Evolutionary conservation across 2,113 vertebrate genomes (phyloP).

Genomic region (Petrocephalus microphthalmus): DNA sequence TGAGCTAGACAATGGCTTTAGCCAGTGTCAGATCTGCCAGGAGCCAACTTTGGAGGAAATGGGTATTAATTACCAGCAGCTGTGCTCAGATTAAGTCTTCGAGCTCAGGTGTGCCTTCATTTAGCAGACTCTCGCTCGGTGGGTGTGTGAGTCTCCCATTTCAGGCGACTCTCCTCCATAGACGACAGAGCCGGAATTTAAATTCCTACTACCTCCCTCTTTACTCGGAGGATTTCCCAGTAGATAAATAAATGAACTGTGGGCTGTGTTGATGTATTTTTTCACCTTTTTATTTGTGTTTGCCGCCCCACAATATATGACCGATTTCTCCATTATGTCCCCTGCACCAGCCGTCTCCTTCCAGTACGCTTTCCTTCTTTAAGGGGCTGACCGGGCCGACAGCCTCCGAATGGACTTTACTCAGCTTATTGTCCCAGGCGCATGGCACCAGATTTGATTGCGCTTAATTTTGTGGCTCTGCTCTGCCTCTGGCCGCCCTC

Average conservation of each 20-base stretch:
- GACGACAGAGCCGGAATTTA: background rate
- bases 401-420: background rate
- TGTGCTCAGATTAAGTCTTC: background rate
- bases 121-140: background rate
- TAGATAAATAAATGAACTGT: slow-evolving; percentile 7
- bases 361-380: background rate
- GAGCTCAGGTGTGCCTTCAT: slow-evolving; percentile 5
- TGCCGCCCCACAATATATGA: background rate
- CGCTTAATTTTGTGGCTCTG: background rate
- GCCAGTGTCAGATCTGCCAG: background rate
- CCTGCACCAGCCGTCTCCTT: background rate
- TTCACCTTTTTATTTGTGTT: slow-evolving; percentile 7
- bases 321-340: background rate
- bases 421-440: background rate
- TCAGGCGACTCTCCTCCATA: background rate
- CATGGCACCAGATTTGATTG: background rate
- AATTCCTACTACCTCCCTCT: background rate
- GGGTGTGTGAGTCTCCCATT: background rate
- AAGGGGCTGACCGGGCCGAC: background rate
- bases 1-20: background rate
- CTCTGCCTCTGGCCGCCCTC: background rate
- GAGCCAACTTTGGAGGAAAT: background rate
- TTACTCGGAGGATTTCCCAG: background rate
- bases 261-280: background rate
- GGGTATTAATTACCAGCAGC: slow-evolving; percentile 11